These are phyloP conservation scores for Armadillidium nasatum DNA, from an alignment of 1,140 invertebrate species.

Conservation along the genomic window DNA sequence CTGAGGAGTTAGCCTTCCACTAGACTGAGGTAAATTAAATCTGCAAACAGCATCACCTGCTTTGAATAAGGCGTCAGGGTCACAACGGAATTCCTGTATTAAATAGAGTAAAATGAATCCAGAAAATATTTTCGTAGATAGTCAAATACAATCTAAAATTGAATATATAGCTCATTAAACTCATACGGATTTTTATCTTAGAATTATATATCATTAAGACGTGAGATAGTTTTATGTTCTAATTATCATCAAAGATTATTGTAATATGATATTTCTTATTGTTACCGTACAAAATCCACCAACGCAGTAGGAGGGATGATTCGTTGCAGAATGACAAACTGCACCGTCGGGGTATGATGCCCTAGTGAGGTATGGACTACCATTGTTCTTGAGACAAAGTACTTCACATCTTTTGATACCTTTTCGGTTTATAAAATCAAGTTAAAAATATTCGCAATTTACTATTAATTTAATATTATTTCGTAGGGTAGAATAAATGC, in stretches of 20 bases:
- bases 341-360: constrained; percentile 30
- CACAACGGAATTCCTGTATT: not conserved
- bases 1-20: not conserved
- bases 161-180: too few species aligned
- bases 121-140: too few species aligned
- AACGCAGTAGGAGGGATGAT: constrained; percentile 25
- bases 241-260: too few species aligned
- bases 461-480: too few species aligned
- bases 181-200: too few species aligned
- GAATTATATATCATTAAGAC: too few species aligned
- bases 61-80: not conserved
- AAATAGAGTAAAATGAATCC: not conserved
- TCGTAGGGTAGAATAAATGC: too few species aligned
- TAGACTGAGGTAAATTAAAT: not conserved
- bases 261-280: too few species aligned
- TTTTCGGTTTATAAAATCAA: not conserved
- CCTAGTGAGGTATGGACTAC: not conserved
- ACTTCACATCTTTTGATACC: not conserved
- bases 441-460: too few species aligned
- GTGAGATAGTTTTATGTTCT: too few species aligned
- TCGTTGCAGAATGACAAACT: constrained; percentile 16
- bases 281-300: constrained; percentile 29
- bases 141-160: too few species aligned
- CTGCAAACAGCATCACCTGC: not conserved
- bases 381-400: not conserved